These are phyloP conservation scores for Eupsilia transversa DNA, from an alignment of 2,888 invertebrate genomes.

Conservation along the genomic window DNA sequence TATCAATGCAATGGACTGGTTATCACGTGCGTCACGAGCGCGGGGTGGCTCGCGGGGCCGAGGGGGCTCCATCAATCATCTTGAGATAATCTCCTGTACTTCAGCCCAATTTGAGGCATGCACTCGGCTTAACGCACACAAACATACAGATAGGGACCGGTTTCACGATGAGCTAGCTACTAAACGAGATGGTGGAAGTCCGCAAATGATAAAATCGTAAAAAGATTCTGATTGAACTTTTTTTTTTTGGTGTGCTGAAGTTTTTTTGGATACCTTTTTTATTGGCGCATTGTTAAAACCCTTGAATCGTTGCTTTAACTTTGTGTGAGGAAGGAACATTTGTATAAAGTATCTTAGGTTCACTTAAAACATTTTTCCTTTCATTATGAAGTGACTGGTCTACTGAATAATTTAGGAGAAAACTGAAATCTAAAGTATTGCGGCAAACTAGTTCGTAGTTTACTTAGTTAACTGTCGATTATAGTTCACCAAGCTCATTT, in stretches of 20 bases:
- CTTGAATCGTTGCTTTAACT: not conserved
- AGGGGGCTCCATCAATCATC: slow-evolving; percentile 90
- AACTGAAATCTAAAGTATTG: slow-evolving; percentile 2
- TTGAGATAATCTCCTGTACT: slow-evolving; percentile 92
- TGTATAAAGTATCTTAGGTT: not conserved
- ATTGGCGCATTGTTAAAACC: too few species aligned
- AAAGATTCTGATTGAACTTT: slow-evolving; percentile 18
- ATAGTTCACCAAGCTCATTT: slow-evolving; percentile 43
- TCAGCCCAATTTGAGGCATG: slow-evolving; percentile 89
- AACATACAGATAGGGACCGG: slow-evolving; percentile 59
- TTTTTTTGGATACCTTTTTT: slow-evolving; percentile 12
- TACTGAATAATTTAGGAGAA: not conserved
- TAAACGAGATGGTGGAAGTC: slow-evolving; percentile 45
- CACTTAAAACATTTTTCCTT: not conserved
- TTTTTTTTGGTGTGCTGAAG: slow-evolving; percentile 17
- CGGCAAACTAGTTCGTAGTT: slow-evolving; percentile 15
- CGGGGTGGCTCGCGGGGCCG: slow-evolving; percentile 5
- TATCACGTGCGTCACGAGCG: slow-evolving; percentile 44
- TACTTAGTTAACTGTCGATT: slow-evolving; percentile 22
- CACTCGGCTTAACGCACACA: slow-evolving; percentile 87
- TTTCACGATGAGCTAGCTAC: slow-evolving; percentile 60
- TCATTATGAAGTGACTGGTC: not conserved
- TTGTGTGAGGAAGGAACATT: not conserved
- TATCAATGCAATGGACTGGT: slow-evolving; percentile 68
- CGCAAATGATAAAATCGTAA: slow-evolving; percentile 52